Percentiles rank a stretch among this genome's conserved stretches.
These are phyloP conservation scores for Clusia tigrina DNA, from an alignment of 2,888 invertebrate species.

Conservation along the genomic window DNA sequence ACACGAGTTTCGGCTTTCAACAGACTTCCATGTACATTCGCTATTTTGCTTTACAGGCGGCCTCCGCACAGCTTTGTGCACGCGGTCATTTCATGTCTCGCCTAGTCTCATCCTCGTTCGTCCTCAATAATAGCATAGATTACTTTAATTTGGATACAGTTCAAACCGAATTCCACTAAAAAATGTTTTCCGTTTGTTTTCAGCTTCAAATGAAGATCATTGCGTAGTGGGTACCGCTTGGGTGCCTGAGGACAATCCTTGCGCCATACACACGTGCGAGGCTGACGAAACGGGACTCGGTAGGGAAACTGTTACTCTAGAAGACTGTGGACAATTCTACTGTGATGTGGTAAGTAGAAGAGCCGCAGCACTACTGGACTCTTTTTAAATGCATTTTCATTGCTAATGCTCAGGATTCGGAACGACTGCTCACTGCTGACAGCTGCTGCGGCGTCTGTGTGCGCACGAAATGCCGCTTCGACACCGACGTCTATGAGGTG, in stretches of 20 bases:
- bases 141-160: no score
- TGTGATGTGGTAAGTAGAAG: slow-evolving; percentile 57
- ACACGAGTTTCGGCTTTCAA: no score
- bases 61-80: no score
- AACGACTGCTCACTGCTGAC: slow-evolving; percentile 45
- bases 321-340: slow-evolving; percentile 57
- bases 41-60: no score
- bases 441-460: slow-evolving; percentile 63
- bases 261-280: slow-evolving; percentile 4
- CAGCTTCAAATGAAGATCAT: no score
- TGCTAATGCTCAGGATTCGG: slow-evolving; percentile 50
- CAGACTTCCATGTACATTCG: no score
- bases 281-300: background rate
- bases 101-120: no score
- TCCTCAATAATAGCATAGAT: no score
- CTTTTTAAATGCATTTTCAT: background rate
- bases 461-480: slow-evolving; percentile 58
- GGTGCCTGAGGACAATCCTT: background rate
- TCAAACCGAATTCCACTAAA: no score
- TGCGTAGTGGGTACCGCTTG: background rate
- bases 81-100: no score
- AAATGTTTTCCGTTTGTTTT: no score
- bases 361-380: background rate
- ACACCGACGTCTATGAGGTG: slow-evolving; percentile 51
- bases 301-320: slow-evolving; percentile 33